Conservation (phyloP, 2,797 vertebrate genomes). For the Amniataba percoides region DNA sequence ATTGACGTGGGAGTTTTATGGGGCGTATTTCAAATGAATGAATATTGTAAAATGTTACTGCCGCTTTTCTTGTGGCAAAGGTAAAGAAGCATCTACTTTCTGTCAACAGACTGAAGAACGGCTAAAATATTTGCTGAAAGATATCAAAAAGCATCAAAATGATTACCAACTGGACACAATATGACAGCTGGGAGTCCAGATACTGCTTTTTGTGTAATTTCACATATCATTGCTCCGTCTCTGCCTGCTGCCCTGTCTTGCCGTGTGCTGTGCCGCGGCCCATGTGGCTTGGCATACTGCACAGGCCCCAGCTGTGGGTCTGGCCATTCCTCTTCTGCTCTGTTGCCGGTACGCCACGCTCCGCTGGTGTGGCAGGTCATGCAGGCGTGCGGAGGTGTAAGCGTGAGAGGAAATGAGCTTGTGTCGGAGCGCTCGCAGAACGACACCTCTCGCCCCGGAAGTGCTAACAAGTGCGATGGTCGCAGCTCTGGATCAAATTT, state of each 20-base stretch:
- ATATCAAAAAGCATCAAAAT: slow-evolving; percentile 1
- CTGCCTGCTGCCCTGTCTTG: slow-evolving; percentile 17
- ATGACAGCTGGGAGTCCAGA: not conserved
- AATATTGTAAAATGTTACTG: not conserved
- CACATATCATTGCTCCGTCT: slow-evolving; percentile 4
- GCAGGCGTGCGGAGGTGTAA: slow-evolving; percentile 48
- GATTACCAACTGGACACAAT: not conserved
- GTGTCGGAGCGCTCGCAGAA: slow-evolving; percentile 38
- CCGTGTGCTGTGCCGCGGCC: slow-evolving; percentile 31
- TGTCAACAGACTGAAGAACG: not conserved
- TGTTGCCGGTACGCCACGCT: slow-evolving; percentile 64
- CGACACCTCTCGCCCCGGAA: slow-evolving; percentile 36
- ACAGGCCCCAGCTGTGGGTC: slow-evolving; percentile 70
- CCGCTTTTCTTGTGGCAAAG: too few relatives aligned
- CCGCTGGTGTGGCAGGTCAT: slow-evolving; percentile 65
- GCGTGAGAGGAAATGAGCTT: slow-evolving; percentile 51
- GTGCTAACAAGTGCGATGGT: slow-evolving; percentile 51
- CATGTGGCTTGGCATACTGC: slow-evolving; percentile 39
- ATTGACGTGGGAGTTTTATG: not conserved
- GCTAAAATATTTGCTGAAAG: not conserved
- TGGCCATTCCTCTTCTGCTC: slow-evolving; percentile 60
- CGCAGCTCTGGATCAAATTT: slow-evolving; percentile 49
- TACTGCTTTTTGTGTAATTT: not conserved
- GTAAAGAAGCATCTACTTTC: not conserved
- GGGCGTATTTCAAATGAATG: not conserved